Evolutionary conservation across 2,113 vertebrate genomes (phyloP), one percentile per base, ranked within the genome.

Genomic region (Smithornis capensis): DNA sequence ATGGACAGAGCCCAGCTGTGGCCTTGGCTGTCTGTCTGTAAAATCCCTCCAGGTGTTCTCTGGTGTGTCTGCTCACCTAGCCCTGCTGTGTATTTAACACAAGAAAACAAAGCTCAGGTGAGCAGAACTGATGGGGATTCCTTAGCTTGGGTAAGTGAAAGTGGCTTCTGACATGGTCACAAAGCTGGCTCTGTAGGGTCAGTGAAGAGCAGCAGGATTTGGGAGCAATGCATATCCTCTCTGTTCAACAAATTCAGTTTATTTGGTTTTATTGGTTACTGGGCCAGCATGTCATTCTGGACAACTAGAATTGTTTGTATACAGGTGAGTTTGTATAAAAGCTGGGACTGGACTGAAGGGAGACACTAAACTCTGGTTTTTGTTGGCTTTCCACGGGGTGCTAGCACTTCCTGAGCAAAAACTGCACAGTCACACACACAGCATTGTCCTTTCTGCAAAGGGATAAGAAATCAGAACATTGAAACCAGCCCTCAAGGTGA

Each of bases 1-100:
- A 24, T 33, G 28, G 49, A 29, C 53, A 79, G 59, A 83, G 12
- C 42, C 38, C 33, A 63, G 19, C 29, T 67, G 10, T 40, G 40
- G 13, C 42, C 12, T 8, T 16, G 13, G 14, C 4, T 7, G 7
- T 7, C 38, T 27, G 4, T 38, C 28, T 52, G 1, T 56, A 52
- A 82, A 64, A 79, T 37, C 19, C n/a, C 40, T 80, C 33, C 44
- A n/a, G n/a, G 12, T 79, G 27, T 47, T 82, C 37, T 76, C 59
- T 0, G 0, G 2, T 57, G 44, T 4, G 7, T 49, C 67, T 83
- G 22, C 57, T 82, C 44, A 44, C 31, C 28, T 79, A 49, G 45
- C 52, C 31, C 50, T 53, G 28, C 33, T 37, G n/a, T 25, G 14
- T 62, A 19, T 29, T 47, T 62, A 76, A 52, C 59, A 14, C 37